Evolutionary conservation across 2,797 vertebrate species (phyloP).

Genomic region (Coregonus sp.): DNA sequence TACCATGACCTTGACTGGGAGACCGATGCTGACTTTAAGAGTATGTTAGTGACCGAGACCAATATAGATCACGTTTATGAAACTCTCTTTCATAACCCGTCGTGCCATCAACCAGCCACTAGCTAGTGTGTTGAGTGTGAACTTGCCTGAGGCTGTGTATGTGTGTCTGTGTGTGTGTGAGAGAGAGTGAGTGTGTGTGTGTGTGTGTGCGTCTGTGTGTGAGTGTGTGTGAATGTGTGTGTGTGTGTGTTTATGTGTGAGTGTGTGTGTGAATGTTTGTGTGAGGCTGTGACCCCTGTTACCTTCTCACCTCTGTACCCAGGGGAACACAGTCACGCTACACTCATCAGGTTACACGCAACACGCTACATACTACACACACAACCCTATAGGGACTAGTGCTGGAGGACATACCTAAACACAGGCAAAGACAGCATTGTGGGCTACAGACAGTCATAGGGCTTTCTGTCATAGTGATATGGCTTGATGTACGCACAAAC

Average conservation of each 20-base stretch:
- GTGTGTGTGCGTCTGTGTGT: too few relatives aligned
- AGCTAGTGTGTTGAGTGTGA: neutral
- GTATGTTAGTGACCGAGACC: neutral
- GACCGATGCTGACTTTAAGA: neutral
- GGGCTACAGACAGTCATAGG: neutral
- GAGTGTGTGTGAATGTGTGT: neutral
- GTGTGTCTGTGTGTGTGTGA: neutral
- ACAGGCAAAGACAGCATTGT: neutral
- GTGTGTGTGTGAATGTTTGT: neutral
- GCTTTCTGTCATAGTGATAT: too few relatives aligned
- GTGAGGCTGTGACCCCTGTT: conserved; percentile 25
- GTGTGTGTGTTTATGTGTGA: neutral
- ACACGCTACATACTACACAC: conserved; percentile 12
- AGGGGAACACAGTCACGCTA: neutral
- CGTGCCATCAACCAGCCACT: neutral
- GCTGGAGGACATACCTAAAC: neutral
- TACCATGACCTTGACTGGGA: too few relatives aligned
- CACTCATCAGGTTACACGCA: conserved; percentile 43
- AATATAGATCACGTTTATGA: neutral
- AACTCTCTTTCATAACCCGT: neutral
- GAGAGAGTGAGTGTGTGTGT: too few relatives aligned
- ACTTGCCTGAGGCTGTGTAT: neutral
- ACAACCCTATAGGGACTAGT: neutral
- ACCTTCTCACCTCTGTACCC: conserved; percentile 43
- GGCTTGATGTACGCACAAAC: neutral